Evolutionary conservation across 2,797 vertebrate species (phyloP).

Genomic region (Parambassis ranga): DNA sequence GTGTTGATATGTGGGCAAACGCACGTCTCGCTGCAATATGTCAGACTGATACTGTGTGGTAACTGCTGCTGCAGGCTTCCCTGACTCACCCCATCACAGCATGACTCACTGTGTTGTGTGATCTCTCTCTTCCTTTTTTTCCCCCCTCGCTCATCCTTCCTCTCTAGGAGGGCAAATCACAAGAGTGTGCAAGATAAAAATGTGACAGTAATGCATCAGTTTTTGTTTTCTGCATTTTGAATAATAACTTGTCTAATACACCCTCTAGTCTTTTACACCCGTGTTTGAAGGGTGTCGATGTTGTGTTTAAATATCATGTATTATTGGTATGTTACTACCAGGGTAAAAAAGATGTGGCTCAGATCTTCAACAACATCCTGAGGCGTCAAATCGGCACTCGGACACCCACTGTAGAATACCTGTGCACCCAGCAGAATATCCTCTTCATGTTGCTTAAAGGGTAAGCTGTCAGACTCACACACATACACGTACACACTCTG

Average conservation of each 20-base stretch:
- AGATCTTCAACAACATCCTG: constrained; percentile 99
- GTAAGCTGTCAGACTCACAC: too few relatives aligned
- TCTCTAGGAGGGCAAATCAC: neutral
- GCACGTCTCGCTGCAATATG: constrained; percentile 34
- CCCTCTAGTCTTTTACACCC: too few relatives aligned
- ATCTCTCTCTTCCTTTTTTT: constrained; percentile 49
- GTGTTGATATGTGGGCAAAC: constrained; percentile 14
- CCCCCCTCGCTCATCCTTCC: neutral
- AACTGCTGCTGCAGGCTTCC: constrained; percentile 18
- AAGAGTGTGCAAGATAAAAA: neutral
- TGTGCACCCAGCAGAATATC: constrained; percentile 98
- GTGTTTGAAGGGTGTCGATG: too few relatives aligned
- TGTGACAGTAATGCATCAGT: neutral
- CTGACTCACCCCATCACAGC: constrained; percentile 51
- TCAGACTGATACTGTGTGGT: constrained; percentile 25
- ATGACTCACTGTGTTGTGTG: constrained; percentile 59
- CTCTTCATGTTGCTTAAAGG: constrained; percentile 98
- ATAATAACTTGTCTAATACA: neutral
- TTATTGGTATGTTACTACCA: constrained; percentile 58
- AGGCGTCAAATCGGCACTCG: constrained; percentile 96
- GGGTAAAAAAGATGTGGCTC: constrained; percentile 98
- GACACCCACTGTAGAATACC: constrained; percentile 97
- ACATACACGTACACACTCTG: neutral
- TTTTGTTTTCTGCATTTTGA: neutral
- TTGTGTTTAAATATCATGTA: constrained; percentile 1